Percentiles rank a stretch among this genome's conserved stretches.
Evolutionary conservation across 1,140 invertebrate genomes (phyloP).

Genomic region (Drosophila fuyamai): DNA sequence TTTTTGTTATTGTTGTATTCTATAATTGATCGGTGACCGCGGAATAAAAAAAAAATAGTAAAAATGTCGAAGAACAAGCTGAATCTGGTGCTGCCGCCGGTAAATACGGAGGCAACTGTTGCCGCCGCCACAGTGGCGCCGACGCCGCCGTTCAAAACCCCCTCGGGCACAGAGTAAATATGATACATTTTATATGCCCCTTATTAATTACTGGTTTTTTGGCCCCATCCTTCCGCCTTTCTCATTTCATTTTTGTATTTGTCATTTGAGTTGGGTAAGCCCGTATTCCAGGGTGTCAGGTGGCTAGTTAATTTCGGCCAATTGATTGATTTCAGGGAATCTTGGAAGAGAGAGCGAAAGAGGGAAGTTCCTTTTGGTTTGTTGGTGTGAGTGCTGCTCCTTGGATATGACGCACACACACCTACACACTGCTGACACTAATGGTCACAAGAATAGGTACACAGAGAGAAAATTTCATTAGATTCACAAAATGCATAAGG

Average conservation of each 20-base stretch:
- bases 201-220: conserved; percentile 10
- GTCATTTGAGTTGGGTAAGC: background rate
- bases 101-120: conserved; percentile 91
- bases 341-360: conserved; percentile 3
- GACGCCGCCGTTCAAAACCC: conserved; percentile 87
- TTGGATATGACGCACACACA: conserved; percentile 1
- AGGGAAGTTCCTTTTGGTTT: background rate
- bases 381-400: conserved; percentile 13
- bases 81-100: conserved; percentile 95
- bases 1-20: conserved; percentile 9
- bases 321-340: conserved; percentile 32
- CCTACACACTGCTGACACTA: conserved; percentile 17
- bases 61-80: conserved; percentile 97
- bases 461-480: background rate
- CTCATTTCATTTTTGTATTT: background rate
- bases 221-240: background rate
- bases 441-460: background rate
- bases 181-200: conserved; percentile 52
- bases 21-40: conserved; percentile 2
- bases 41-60: background rate
- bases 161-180: conserved; percentile 88
- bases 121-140: conserved; percentile 88
- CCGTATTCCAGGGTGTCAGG: background rate
- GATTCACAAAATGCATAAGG: no score
- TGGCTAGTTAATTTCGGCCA: conserved; percentile 13